Percentiles rank a stretch among this genome's conserved stretches.
Conservation (phyloP, 2,888 invertebrate species). For the Trisateles emortualis region DNA sequence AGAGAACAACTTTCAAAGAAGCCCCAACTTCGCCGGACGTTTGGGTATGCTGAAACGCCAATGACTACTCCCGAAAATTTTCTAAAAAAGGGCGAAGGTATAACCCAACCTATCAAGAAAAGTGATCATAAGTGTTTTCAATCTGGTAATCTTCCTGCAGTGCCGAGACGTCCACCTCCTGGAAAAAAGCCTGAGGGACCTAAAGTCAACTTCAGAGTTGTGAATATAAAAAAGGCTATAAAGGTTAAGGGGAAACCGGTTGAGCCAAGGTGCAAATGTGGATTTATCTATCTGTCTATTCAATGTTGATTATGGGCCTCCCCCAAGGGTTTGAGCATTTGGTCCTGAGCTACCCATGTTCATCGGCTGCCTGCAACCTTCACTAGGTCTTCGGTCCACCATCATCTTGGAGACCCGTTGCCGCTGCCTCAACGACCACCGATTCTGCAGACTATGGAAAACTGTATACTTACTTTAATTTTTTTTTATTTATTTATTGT, state of each 20-base stretch:
- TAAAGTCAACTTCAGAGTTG: slow-evolving; percentile 83
- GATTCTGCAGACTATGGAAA: too few species aligned
- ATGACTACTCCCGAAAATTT: slow-evolving; percentile 87
- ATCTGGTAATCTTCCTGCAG: slow-evolving; percentile 75
- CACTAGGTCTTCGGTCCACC: too few species aligned
- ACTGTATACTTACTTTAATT: too few species aligned
- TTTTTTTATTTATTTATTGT: too few species aligned
- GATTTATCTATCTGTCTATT: too few species aligned
- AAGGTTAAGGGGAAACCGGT: slow-evolving; percentile 85
- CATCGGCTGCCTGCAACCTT: too few species aligned
- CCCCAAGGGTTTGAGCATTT: too few species aligned
- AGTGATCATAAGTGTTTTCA: slow-evolving; percentile 73
- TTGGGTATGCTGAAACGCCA: slow-evolving; percentile 89
- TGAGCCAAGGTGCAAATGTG: slow-evolving; percentile 74
- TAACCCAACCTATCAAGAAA: slow-evolving; percentile 73
- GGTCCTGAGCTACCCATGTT: too few species aligned
- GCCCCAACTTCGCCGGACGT: slow-evolving; percentile 85
- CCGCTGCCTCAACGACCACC: too few species aligned
- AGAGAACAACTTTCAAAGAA: slow-evolving; percentile 69
- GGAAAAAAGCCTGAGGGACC: slow-evolving; percentile 66
- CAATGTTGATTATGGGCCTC: too few species aligned
- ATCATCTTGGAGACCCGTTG: too few species aligned
- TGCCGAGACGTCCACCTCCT: slow-evolving; percentile 74
- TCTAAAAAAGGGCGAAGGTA: slow-evolving; percentile 88
- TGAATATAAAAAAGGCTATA: slow-evolving; percentile 88